Evolutionary conservation across 1,140 invertebrate species (phyloP), one percentile per base, ranked within the genome.

Genomic region (Choristoneura fumiferana): DNA sequence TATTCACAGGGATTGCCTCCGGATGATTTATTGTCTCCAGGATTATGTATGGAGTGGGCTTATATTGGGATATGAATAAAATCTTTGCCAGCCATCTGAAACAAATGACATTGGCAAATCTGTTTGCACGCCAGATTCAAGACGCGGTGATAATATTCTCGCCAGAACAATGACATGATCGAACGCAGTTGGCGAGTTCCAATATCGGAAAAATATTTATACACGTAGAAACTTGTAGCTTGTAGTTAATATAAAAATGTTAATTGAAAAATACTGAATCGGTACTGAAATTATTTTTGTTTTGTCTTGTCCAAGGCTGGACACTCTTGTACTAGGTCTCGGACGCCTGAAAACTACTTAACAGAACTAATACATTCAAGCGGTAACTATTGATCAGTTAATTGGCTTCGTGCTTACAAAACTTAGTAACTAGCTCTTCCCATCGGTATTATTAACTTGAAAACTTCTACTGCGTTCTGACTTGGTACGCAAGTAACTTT

Each of bases 21-120:
- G 43, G 17, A 58, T 63, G 61, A 63, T 63, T 63, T 63, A 63
- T 63, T 49, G 61, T 54, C 60, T 57, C 29, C 60, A 40, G 55
- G 43, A 49, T 15, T 49, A 49, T 49, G 22, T 49, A 49, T 18
- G 12, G 43, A 49, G 43, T 49, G 43, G 43, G 43, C 43, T 29
- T 49, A 49, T 49, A 49, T 49, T 13, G 43, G 43, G 43, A 49
- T 49, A 49, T 49, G 43, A 49, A 49, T 33, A 49, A 49, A 49
- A 49, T 49, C 43, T 49, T 45, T 12, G n/a, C 10, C n/a, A 49
- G 18, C 10, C 43, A 29, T 49, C 43, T 49, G 8, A 39, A 45
- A 49, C 43, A 49, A 49, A 49, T 49, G 43, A 49, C 43, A 18
- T 49, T 49, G 15, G 43, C 43, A 49, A 49, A 49, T 49, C 43